Base-by-base conservation (phyloP, 2,113 vertebrate species). In the Ceyx melanurus region DNA sequence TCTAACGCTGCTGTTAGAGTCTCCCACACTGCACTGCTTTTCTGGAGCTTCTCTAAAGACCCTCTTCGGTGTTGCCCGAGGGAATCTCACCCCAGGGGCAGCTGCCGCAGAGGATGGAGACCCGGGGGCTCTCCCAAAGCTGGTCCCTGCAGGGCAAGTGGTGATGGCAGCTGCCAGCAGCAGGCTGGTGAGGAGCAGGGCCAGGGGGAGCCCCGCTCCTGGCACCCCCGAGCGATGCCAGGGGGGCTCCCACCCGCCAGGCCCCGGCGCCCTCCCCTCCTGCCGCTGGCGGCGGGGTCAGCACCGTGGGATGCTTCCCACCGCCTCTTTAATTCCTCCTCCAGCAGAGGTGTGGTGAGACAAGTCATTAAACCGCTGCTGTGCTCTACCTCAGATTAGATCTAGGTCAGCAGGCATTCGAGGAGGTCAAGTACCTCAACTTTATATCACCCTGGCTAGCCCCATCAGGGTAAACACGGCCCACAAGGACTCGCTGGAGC, bases 41-140 rank as follows among this genome's bases (percentile, higher is more conserved):
- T 65, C 54, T 57, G n/a, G 3, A 5, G 2, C 35, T 60, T 46
- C 25, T 51, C 8, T 5, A 40, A 26, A 18, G 3, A 12, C 62
- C 35, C 54, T 46, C 43, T 33, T 35, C 5, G 4, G 17, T 3
- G 48, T 2, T 18, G 35, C 58, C 48, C 10, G 45, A 23, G 0
- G 4, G 54, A 65, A 18, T 3, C 42, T 20, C 2, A 18, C 21
- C 71, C 43, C 17, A 5, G 4, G 0, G 43, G 72, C 18, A 20
- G 67, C 25, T 3, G 72, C 28, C 8, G 28, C 2, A 11, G n/a
- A 14, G 42, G 25, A 31, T 2, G 12, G n/a, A 40, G 19, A 45
- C 12, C 62, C 9, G 2, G 0, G 3, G 57, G 42, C 2, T 33
- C 21, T 25, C 5, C 8, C 2, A 13, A 11, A 7, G 2, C 0